These are phyloP conservation scores for Xenotilapia flavipinnis DNA, from an alignment of 2,113 vertebrate species.

Conservation along the genomic window DNA sequence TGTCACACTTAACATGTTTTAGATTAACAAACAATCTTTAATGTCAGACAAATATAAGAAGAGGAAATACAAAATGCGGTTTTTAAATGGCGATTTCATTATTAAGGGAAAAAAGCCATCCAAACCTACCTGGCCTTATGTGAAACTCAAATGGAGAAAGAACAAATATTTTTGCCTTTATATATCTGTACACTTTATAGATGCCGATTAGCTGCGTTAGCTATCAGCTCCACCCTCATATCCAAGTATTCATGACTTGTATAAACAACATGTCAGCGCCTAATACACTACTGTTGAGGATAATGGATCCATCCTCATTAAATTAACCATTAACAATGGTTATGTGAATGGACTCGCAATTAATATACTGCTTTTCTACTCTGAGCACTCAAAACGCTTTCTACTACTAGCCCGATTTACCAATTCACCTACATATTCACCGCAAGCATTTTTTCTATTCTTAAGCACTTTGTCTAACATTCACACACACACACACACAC, in stretches of 20 bases:
- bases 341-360: not conserved
- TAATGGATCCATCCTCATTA: not conserved
- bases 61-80: accelerated
- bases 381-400: not conserved
- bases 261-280: not conserved
- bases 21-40: not conserved
- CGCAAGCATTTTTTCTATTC: not conserved
- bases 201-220: not conserved
- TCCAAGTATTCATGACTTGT: not conserved
- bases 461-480: not conserved
- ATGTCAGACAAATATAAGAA: not conserved
- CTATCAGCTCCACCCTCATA: not conserved
- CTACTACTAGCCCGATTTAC: not conserved
- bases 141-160: not conserved
- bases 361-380: not conserved
- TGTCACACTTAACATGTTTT: not conserved
- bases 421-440: not conserved
- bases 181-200: not conserved
- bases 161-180: not conserved
- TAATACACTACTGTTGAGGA: not conserved
- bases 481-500: not conserved
- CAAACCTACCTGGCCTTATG: not conserved
- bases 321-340: not conserved
- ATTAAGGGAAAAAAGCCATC: not conserved
- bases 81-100: not conserved